Evolutionary conservation across 2,113 vertebrate species (phyloP).

Genomic region (Nannospalax galili): DNA sequence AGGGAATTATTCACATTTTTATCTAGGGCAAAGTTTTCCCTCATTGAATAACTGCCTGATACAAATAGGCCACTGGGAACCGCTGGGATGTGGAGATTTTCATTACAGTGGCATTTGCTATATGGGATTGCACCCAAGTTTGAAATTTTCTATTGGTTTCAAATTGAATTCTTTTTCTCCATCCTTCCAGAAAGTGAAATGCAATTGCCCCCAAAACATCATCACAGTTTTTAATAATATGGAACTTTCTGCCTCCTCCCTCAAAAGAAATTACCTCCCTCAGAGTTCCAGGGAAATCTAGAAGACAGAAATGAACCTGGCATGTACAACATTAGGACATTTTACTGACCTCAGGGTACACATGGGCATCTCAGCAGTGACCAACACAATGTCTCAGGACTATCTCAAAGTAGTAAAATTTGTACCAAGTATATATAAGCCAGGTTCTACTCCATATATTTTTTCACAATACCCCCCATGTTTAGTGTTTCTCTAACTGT

Average conservation of each 20-base stretch:
- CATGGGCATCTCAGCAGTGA: slow-evolving; percentile 10
- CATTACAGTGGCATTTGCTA: slow-evolving; percentile 57
- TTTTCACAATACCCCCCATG: background rate
- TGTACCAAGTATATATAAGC: background rate
- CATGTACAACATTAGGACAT: slow-evolving; percentile 13
- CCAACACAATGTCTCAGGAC: background rate
- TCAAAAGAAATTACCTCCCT: slow-evolving; percentile 23
- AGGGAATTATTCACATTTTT: slow-evolving; percentile 54
- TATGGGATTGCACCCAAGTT: slow-evolving; percentile 61
- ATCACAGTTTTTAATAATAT: slow-evolving; percentile 58
- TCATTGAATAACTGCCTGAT: slow-evolving; percentile 55
- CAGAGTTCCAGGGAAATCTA: slow-evolving; percentile 30
- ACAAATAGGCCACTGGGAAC: slow-evolving; percentile 59
- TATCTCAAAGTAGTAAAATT: slow-evolving; percentile 48
- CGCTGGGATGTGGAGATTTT: slow-evolving; percentile 49
- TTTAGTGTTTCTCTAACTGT: slow-evolving; percentile 26
- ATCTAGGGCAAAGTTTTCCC: slow-evolving; percentile 49
- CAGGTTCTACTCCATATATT: background rate
- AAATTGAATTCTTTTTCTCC: slow-evolving; percentile 68
- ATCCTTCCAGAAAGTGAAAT: slow-evolving; percentile 64
- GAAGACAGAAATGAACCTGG: slow-evolving; percentile 15
- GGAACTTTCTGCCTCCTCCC: background rate
- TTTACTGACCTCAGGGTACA: slow-evolving; percentile 2
- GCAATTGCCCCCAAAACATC: slow-evolving; percentile 52
- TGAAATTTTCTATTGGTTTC: slow-evolving; percentile 66